Evolutionary conservation across 2,113 vertebrate genomes (phyloP).

Genomic region (Syrmaticus mikado): DNA sequence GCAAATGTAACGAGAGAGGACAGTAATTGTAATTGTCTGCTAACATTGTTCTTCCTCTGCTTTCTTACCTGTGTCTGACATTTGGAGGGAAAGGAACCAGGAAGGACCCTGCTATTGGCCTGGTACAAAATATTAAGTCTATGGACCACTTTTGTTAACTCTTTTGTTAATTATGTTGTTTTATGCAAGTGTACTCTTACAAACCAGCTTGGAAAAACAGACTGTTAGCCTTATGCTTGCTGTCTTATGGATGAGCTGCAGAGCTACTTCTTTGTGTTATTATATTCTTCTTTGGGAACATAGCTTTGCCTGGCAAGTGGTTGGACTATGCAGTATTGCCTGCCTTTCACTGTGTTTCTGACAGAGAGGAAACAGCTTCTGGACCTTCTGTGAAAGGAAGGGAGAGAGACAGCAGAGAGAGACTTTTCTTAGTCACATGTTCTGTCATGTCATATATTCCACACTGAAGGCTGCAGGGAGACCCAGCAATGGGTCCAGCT

Average conservation of each 20-base stretch:
- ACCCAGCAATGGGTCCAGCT: not conserved
- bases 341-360: not conserved
- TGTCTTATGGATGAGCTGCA: not conserved
- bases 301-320: not conserved
- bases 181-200: not conserved
- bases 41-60: not conserved
- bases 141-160: not conserved
- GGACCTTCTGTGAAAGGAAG: not conserved
- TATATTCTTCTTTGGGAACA: not conserved
- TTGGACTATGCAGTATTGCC: not conserved
- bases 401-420: not conserved
- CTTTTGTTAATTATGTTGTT: not conserved
- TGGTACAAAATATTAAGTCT: not conserved
- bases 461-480: not conserved
- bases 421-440: not conserved
- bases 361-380: not conserved
- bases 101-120: not conserved
- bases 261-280: not conserved
- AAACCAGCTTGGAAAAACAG: not conserved
- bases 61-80: not conserved
- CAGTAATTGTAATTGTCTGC: not conserved
- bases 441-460: not conserved
- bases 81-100: not conserved
- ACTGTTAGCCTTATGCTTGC: not conserved
- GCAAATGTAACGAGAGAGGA: not conserved